phyloP scores from a whole-genome alignment of 2,113 vertebrate species.

The Prinia subflava region DNA sequence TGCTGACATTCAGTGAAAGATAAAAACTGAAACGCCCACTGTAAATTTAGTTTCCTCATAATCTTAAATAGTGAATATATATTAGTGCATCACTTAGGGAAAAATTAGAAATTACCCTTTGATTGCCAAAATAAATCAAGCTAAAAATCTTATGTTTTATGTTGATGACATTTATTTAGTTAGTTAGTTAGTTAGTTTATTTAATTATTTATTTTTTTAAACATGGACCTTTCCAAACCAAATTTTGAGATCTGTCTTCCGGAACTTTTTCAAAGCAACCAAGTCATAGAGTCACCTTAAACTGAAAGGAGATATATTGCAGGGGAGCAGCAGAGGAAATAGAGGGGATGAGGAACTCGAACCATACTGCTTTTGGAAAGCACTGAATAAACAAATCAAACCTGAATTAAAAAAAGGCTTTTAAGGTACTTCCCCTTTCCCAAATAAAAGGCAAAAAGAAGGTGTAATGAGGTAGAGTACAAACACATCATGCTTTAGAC shows the following conservation, averaged over 20 bases:
- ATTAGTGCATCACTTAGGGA: not conserved
- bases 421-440: constrained; percentile 22
- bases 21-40: not conserved
- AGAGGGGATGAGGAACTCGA: not conserved
- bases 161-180: not conserved
- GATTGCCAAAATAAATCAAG: not conserved
- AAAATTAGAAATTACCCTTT: not conserved
- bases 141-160: not conserved
- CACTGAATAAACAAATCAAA: constrained; percentile 52
- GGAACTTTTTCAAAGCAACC: not conserved
- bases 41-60: not conserved
- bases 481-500: constrained; percentile 19
- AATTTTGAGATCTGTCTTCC: not conserved
- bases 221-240: not conserved
- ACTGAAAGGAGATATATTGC: not conserved
- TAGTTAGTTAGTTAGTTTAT: not conserved
- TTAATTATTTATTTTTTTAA: not conserved
- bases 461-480: constrained; percentile 10
- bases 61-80: not conserved
- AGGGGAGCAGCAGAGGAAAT: constrained; percentile 11
- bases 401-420: not conserved
- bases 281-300: not conserved
- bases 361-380: not conserved
- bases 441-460: constrained; percentile 17
- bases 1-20: not conserved